Conservation (phyloP, 2,113 vertebrate genomes). For the Vireo altiloquus region DNA sequence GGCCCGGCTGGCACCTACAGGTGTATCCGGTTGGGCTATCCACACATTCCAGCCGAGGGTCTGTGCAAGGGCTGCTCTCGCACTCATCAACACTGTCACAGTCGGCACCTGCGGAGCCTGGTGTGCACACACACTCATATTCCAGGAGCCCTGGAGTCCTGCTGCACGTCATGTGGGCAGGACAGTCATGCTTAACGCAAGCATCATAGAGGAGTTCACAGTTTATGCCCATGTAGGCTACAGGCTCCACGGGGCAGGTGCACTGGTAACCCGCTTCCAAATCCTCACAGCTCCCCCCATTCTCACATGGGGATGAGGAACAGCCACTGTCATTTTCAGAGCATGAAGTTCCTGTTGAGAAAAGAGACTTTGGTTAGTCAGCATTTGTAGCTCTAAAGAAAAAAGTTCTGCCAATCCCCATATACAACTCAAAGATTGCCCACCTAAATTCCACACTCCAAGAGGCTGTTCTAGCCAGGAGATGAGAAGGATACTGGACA, state of each 20-base stretch:
- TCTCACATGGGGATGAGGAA: slow-evolving; percentile 78
- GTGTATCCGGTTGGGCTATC: slow-evolving; percentile 52
- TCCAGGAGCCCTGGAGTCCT: slow-evolving; percentile 46
- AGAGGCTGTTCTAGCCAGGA: not conserved
- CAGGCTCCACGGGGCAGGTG: slow-evolving; percentile 63
- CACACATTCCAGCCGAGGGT: slow-evolving; percentile 63
- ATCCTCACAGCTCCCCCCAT: slow-evolving; percentile 78
- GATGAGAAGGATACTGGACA: not conserved
- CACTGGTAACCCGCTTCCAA: slow-evolving; percentile 74
- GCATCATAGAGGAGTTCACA: slow-evolving; percentile 78
- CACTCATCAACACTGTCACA: slow-evolving; percentile 73
- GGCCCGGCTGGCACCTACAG: slow-evolving; percentile 76
- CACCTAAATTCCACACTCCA: not conserved
- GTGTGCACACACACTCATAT: slow-evolving; percentile 74
- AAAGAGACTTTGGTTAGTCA: not conserved
- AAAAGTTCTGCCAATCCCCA: not conserved
- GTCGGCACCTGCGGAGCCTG: slow-evolving; percentile 55
- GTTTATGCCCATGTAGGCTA: slow-evolving; percentile 69
- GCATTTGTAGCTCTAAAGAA: not conserved
- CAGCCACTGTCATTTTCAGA: slow-evolving; percentile 73
- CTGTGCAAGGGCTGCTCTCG: slow-evolving; percentile 73
- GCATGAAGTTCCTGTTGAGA: slow-evolving; percentile 65
- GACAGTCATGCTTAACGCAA: slow-evolving; percentile 41
- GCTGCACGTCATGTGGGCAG: slow-evolving; percentile 62
- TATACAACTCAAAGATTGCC: not conserved